Base-by-base conservation (phyloP, 2,113 vertebrate genomes). In the Pyrgilauda ruficollis region DNA sequence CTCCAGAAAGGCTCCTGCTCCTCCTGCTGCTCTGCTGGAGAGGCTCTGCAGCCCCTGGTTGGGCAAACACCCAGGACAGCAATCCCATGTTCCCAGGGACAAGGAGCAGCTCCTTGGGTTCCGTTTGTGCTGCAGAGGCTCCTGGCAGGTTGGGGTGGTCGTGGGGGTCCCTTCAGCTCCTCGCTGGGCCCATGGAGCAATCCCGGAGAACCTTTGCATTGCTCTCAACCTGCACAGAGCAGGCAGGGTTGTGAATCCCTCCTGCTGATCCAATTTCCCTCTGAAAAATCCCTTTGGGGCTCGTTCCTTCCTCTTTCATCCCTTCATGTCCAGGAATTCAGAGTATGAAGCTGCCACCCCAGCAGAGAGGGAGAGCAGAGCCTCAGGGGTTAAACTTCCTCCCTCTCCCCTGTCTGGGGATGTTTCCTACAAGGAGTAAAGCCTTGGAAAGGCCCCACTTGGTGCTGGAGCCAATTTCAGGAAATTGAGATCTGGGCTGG, bases 401-500 rank as follows among this genome's bases (percentile, higher is more conserved):
- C 59, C 39, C 63, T 27, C 35, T 79, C 10, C 46, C n/a, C 35
- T 49, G 24, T 12, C 59, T 33, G 50, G 31, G 72, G 78, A 31
- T 35, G 35, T 41, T 83, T 83, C 43, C 90, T 63, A 8, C 39
- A 8, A 70, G 94, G 70, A 83, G 47, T 27, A 33, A 91, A 93
- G 63, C 72, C 41, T 20, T 8, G 55, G 59, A 24, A 74, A 85
- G 90, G 56, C 67, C 89, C 3, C 1, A 39, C 59, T 80, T 43
- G 49, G 78, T 50, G 70, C 70, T 27, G 39, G 24, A 50, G 75
- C 63, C 41, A 39, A n/a, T 69, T 88, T 69, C 44, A 94, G 94
- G 94, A 92, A 95, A 96, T 94, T 33, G 94, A 94, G 92, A 90
- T 91, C 86, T 58, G 74, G 41, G 63, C 83, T 72, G 58, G 75